phyloP scores from a whole-genome alignment of 2,113 vertebrate genomes.

The Empidonax traillii region DNA sequence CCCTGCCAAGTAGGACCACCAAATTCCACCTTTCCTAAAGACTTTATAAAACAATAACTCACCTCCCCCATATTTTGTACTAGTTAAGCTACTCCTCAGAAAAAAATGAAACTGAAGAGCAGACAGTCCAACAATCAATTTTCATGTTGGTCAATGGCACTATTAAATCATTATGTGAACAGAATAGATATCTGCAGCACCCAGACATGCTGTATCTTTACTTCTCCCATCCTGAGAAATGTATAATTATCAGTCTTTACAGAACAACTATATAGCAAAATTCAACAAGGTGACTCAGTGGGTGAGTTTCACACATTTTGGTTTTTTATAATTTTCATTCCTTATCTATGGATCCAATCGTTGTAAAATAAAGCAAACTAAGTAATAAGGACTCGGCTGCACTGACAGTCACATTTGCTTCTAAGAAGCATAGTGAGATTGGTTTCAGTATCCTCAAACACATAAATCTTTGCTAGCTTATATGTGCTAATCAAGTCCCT shows the following conservation, averaged over 20 bases:
- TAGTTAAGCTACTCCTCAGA: background rate
- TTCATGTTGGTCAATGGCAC: background rate
- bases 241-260: background rate
- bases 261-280: background rate
- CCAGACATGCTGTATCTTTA: background rate
- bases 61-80: fast-evolving
- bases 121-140: background rate
- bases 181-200: background rate
- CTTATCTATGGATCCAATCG: background rate
- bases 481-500: background rate
- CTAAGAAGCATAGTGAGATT: background rate
- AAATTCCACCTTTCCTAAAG: background rate
- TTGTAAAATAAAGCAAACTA: background rate
- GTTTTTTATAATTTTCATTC: background rate
- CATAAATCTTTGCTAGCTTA: background rate
- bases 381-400: background rate
- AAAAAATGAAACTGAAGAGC: background rate
- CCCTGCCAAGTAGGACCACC: background rate
- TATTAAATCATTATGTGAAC: background rate
- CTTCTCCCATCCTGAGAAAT: background rate
- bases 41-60: background rate
- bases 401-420: background rate
- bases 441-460: background rate
- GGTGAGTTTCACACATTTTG: background rate
- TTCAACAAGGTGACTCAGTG: background rate